phyloP scores from a whole-genome alignment of 2,888 invertebrate species.

The Tholera decimalis region DNA sequence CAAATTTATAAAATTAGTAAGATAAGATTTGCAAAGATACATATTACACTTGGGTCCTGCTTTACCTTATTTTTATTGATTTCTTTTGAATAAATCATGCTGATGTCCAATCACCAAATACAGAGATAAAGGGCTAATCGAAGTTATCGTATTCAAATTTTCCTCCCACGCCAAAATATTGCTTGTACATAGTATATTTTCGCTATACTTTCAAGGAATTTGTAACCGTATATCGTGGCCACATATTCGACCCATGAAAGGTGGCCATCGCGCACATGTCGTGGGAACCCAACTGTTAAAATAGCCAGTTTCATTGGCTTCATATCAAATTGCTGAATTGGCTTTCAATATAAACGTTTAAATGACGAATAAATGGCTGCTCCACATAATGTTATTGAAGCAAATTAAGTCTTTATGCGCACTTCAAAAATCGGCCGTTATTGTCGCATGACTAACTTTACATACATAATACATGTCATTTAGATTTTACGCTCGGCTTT shows the following conservation, averaged over 20 bases:
- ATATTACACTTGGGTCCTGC: neutral
- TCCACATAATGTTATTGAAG: slow-evolving; percentile 45
- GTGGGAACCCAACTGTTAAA: slow-evolving; percentile 65
- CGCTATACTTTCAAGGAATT: slow-evolving; percentile 46
- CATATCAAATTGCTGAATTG: slow-evolving; percentile 67
- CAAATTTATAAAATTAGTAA: no score
- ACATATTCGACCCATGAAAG: slow-evolving; percentile 46
- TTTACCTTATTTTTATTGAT: no score
- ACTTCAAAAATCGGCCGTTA: slow-evolving; percentile 26
- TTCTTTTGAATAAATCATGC: neutral
- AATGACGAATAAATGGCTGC: slow-evolving; percentile 41
- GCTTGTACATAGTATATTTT: slow-evolving; percentile 13
- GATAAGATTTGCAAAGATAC: neutral
- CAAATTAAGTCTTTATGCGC: slow-evolving; percentile 43
- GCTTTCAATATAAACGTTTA: slow-evolving; percentile 50
- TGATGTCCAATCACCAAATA: neutral
- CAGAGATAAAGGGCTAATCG: neutral
- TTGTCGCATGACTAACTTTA: neutral
- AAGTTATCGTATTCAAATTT: neutral
- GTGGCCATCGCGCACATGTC: slow-evolving; percentile 57
- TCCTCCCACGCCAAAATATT: slow-evolving; percentile 13
- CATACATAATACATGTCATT: neutral
- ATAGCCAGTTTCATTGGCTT: slow-evolving; percentile 66
- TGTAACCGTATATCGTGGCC: slow-evolving; percentile 51
- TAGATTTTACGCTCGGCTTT: neutral